A percentile compares a stretch with the other conserved stretches of the same genome.
Conservation (phyloP, 2,888 invertebrate species). For the Tetropium fuscum region DNA sequence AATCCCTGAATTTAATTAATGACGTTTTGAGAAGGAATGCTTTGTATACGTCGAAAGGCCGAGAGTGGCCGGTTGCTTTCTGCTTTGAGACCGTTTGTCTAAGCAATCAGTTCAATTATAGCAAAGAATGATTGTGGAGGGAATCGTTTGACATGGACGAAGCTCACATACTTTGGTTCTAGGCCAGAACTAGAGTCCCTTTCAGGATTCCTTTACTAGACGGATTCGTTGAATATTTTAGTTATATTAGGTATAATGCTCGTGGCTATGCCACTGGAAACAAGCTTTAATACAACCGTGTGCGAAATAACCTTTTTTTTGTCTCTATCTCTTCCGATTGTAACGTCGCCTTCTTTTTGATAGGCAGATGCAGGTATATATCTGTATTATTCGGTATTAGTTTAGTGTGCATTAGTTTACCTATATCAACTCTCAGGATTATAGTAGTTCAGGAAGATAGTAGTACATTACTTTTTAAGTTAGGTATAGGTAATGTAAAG, state of each 20-base stretch:
- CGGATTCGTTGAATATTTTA: conserved; percentile 28
- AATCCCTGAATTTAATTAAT: conserved; percentile 67
- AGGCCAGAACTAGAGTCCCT: conserved; percentile 12
- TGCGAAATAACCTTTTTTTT: too few species aligned
- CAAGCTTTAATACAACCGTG: too few species aligned
- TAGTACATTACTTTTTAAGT: too few species aligned
- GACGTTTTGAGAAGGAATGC: conserved; percentile 65
- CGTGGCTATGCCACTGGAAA: not conserved
- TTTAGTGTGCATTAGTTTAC: too few species aligned
- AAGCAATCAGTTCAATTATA: conserved; percentile 66
- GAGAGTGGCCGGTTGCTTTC: conserved; percentile 48
- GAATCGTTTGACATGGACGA: conserved; percentile 59
- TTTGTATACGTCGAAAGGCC: conserved; percentile 57
- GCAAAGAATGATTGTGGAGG: conserved; percentile 61
- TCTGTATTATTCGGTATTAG: too few species aligned
- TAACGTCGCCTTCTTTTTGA: too few species aligned
- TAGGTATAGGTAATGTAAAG: too few species aligned
- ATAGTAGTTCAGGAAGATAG: too few species aligned
- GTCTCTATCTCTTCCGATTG: too few species aligned
- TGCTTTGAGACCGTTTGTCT: conserved; percentile 64
- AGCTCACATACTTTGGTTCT: conserved; percentile 51
- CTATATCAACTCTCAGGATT: too few species aligned
- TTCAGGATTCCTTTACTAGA: conserved; percentile 18
- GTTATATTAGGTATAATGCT: conserved; percentile 3
- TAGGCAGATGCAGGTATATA: too few species aligned